Evolutionary conservation across 2,113 vertebrate genomes (phyloP).

Genomic region (Hassar affinis): DNA sequence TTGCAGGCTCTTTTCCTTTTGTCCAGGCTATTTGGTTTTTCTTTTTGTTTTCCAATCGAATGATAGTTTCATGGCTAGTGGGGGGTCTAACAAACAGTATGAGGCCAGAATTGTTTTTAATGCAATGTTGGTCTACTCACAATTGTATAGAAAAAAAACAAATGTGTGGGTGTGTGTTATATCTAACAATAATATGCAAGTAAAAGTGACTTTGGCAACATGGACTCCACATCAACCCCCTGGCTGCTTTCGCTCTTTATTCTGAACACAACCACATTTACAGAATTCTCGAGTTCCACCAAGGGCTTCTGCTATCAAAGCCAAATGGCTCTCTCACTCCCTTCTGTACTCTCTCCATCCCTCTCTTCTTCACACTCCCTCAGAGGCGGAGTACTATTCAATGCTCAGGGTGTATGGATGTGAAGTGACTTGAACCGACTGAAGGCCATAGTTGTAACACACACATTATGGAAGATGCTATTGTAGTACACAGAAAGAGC

Average conservation of each 20-base stretch:
- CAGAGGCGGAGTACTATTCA: slow-evolving; percentile 6
- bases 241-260: slow-evolving; percentile 12
- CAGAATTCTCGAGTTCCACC: not conserved
- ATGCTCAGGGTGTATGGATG: slow-evolving; percentile 45
- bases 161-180: not conserved
- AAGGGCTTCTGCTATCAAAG: slow-evolving; percentile 8
- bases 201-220: not conserved
- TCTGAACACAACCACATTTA: not conserved
- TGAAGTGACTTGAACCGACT: slow-evolving; percentile 59
- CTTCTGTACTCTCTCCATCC: slow-evolving; percentile 3
- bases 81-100: not conserved
- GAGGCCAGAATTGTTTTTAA: not conserved
- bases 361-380: slow-evolving; percentile 41
- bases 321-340: not conserved
- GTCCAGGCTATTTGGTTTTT: not conserved
- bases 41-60: not conserved
- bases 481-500: slow-evolving; percentile 64
- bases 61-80: not conserved
- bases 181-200: slow-evolving; percentile 22
- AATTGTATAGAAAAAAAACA: not conserved
- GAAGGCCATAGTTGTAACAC: slow-evolving; percentile 55
- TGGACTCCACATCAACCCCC: not conserved
- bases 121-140: not conserved
- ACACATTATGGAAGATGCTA: slow-evolving; percentile 61
- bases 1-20: not conserved